A percentile compares a stretch with the other conserved stretches of the same genome.
phyloP scores from a whole-genome alignment of 2,888 invertebrate genomes.

The Macrosoma leucophasiata region DNA sequence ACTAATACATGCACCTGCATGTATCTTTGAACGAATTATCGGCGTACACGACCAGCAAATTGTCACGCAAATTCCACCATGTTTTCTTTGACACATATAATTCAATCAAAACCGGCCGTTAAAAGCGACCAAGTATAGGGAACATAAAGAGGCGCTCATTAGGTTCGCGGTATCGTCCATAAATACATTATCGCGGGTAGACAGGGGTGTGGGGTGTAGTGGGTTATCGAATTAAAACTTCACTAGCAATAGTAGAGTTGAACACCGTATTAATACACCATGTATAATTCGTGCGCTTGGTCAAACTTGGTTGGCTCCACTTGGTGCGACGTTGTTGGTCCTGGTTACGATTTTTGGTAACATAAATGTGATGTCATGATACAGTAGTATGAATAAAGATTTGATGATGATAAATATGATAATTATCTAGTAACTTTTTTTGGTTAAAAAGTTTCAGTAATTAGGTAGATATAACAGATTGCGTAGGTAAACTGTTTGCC shows the following conservation, averaged over 20 bases:
- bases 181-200: slow-evolving; percentile 66
- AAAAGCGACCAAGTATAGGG: slow-evolving; percentile 34
- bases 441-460: too few relatives aligned
- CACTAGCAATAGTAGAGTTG: slow-evolving; percentile 74
- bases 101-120: slow-evolving; percentile 31
- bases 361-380: neutral
- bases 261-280: slow-evolving; percentile 74
- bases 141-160: slow-evolving; percentile 70
- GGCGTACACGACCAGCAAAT: too few relatives aligned
- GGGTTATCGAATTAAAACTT: slow-evolving; percentile 73
- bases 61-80: too few relatives aligned
- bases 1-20: too few relatives aligned
- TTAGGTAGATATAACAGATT: too few relatives aligned
- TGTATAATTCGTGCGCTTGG: slow-evolving; percentile 72
- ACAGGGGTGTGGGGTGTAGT: slow-evolving; percentile 34
- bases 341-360: neutral
- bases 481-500: too few relatives aligned
- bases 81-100: slow-evolving; percentile 27
- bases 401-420: neutral
- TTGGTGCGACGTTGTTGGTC: slow-evolving; percentile 19
- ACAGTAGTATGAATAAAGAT: neutral
- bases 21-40: too few relatives aligned
- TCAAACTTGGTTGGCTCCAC: slow-evolving; percentile 53
- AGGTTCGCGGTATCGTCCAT: slow-evolving; percentile 71
- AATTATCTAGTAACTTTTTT: neutral